These are phyloP conservation scores for Tychaedon coryphoeus DNA, from an alignment of 2,113 vertebrate genomes.

Conservation along the genomic window DNA sequence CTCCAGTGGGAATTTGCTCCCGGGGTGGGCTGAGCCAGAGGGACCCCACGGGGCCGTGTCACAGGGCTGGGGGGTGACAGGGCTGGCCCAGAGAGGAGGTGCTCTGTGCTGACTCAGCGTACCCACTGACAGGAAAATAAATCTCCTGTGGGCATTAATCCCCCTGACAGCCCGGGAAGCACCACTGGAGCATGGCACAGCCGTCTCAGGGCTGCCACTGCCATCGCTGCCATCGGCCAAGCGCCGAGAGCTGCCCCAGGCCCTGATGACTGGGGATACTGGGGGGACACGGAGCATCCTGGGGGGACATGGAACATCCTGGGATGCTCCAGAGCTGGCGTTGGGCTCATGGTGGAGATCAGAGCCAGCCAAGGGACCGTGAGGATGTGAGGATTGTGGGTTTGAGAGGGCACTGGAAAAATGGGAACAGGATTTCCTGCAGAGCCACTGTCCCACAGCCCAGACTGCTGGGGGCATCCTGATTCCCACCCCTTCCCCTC, in stretches of 20 bases:
- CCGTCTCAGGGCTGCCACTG: background rate
- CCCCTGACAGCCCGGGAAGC: background rate
- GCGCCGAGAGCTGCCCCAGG: accelerated
- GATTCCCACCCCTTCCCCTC: background rate
- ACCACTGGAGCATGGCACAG: accelerated
- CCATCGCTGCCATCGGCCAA: accelerated
- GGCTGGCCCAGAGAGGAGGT: background rate
- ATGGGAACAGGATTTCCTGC: background rate
- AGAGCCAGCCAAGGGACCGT: accelerated
- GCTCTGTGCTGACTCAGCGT: background rate
- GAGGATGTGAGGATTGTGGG: accelerated
- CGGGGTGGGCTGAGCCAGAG: background rate
- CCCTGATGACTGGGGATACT: accelerated
- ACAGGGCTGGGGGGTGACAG: background rate
- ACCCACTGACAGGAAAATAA: background rate
- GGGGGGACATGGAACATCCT: accelerated
- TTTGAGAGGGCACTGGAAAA: background rate
- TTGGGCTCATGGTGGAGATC: accelerated
- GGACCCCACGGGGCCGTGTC: accelerated
- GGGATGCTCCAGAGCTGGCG: accelerated
- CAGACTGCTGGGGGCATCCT: accelerated
- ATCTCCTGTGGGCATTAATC: constrained; percentile 21
- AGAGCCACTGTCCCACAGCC: background rate
- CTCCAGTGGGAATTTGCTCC: background rate
- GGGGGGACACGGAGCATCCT: accelerated